phyloP scores from a whole-genome alignment of 2,797 vertebrate genomes.

The Myotis daubentonii region DNA sequence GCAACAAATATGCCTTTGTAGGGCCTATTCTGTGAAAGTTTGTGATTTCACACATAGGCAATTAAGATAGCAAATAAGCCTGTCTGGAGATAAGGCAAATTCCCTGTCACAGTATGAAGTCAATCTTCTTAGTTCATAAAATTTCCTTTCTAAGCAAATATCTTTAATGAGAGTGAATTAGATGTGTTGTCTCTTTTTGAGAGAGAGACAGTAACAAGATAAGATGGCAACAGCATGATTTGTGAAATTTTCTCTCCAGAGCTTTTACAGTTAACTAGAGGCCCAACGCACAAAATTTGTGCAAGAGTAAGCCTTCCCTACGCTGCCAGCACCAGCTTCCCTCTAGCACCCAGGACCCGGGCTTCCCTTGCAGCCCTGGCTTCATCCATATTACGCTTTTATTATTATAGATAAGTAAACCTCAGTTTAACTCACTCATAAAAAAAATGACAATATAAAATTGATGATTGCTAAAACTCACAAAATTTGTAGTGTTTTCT shows the following conservation, averaged over 20 bases:
- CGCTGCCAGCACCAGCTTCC: too few relatives aligned
- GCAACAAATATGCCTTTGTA: conserved; percentile 17
- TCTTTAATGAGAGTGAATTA: conserved; percentile 40
- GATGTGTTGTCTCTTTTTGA: background rate
- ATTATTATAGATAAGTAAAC: background rate
- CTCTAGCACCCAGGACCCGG: too few relatives aligned
- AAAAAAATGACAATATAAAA: conserved; percentile 39
- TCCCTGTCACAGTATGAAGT: conserved; percentile 60
- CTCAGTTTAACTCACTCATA: conserved; percentile 36
- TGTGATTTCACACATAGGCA: conserved; percentile 64
- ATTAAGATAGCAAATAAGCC: conserved; percentile 63
- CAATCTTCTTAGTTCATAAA: conserved; percentile 56
- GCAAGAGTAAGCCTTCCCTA: too few relatives aligned
- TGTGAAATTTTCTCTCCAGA: conserved; percentile 12
- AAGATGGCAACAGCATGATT: conserved; percentile 44
- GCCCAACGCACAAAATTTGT: too few relatives aligned
- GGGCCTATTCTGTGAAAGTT: conserved; percentile 51
- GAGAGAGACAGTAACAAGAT: background rate
- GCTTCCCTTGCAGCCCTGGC: too few relatives aligned
- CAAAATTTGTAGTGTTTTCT: conserved; percentile 46
- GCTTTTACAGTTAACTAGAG: conserved; percentile 54
- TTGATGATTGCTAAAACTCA: conserved; percentile 1
- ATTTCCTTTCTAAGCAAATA: conserved; percentile 57
- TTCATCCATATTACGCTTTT: too few relatives aligned
- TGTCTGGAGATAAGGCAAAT: conserved; percentile 55